These are phyloP conservation scores for Andrena camellia DNA, from an alignment of 2,888 invertebrate genomes.

Conservation along the genomic window DNA sequence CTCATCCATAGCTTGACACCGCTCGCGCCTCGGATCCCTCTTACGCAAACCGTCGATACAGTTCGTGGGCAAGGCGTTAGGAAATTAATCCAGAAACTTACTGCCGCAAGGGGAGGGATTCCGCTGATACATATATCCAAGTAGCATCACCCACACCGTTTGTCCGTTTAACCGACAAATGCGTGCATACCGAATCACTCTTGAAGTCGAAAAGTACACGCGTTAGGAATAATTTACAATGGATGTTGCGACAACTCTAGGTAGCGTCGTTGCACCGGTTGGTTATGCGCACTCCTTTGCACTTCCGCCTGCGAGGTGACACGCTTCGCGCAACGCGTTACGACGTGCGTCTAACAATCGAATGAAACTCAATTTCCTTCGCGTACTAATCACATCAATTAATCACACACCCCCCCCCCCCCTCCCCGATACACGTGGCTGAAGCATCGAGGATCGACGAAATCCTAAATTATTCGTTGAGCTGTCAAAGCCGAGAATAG, in stretches of 20 bases:
- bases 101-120: neutral
- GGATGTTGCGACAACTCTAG: conserved; percentile 32
- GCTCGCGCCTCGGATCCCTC: conserved; percentile 40
- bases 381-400: neutral
- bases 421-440: no score
- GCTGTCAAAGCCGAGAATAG: neutral
- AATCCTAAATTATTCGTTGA: neutral
- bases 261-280: neutral
- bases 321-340: conserved; percentile 15
- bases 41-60: conserved; percentile 56
- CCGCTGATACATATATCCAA: neutral
- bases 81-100: conserved; percentile 47
- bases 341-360: neutral
- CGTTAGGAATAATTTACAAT: conserved; percentile 30
- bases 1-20: conserved; percentile 56
- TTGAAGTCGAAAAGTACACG: neutral
- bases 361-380: neutral
- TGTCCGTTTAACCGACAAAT: neutral
- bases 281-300: conserved; percentile 12
- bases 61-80: conserved; percentile 30
- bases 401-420: neutral
- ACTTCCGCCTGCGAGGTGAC: conserved; percentile 19
- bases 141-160: neutral
- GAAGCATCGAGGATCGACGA: neutral
- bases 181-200: neutral